Evolutionary conservation across 2,797 vertebrate genomes (phyloP), one percentile per base, ranked within the genome.

Genomic region (Lepus oiostolus): DNA sequence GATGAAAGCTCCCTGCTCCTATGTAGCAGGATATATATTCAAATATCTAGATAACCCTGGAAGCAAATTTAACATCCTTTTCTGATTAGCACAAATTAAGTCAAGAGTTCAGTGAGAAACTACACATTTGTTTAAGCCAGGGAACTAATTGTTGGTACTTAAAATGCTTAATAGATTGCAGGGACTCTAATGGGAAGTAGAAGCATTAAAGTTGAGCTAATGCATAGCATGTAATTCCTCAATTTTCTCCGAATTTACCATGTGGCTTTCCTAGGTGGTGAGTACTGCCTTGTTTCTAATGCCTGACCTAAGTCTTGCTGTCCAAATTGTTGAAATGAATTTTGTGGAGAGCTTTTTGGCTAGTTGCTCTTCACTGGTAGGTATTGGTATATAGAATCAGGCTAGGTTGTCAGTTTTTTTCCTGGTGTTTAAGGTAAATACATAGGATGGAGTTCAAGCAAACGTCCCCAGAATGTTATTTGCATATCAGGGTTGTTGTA

Each of bases 181-280:
- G 60, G 16, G 85, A 77, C 80, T 95, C 95, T 93, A 65, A 89
- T 50, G 50, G 35, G n/a, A 82, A 95, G 9, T 65, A 50, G 76
- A 86, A 84, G n/a, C 67, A 75, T 90, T 94, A 87, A 89, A 85
- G 63, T 65, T 72, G 88, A 90, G 21, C 58, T 65, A 72, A 50
- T 80, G 0, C 5, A 72, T 50, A 30, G 68, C 32, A 58, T 71
- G 9, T 65, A 47, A 82, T 93, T 90, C 47, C 35, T 81, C 13
- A 60, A 1, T 62, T 92, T n/a, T 84, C n/a, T 52, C 54, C 81
- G 24, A 92, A 88, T 85, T 85, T 54, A 30, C 58, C 52, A 26
- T 52, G 52, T 85, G 65, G 5, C 76, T 95, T 94, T 96, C 77
- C 19, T 90, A 75, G 24, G 38, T 83, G 67, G 54, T 75, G 52